Conservation (phyloP, 1,140 invertebrate species). For the Stenopsyche tienmushanensis region DNA sequence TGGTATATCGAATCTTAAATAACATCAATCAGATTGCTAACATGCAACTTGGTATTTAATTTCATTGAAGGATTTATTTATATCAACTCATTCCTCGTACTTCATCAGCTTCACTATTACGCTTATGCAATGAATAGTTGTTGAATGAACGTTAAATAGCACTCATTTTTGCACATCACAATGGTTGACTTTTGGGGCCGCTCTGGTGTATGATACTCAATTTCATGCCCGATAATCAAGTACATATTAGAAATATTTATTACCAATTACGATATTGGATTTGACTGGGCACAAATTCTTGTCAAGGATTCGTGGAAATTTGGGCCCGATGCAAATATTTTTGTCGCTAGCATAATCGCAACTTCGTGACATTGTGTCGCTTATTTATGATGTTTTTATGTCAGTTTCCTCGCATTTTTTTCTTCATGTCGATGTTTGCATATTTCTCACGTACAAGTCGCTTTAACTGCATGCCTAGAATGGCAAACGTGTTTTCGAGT, state of each 20-base stretch:
- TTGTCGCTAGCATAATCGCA: background rate
- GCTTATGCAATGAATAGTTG: no score
- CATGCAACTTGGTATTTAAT: no score
- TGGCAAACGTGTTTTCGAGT: slow-evolving; percentile 21
- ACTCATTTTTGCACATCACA: no score
- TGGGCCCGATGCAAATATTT: background rate
- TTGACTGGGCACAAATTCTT: background rate
- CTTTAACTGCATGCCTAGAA: slow-evolving; percentile 1
- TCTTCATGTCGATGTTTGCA: slow-evolving; percentile 5
- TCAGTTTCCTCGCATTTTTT: background rate
- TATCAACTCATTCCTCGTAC: no score
- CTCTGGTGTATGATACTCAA: no score
- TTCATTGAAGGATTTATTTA: no score
- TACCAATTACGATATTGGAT: background rate
- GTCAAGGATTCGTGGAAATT: background rate
- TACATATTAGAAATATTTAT: background rate
- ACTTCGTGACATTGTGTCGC: background rate
- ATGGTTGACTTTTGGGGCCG: no score
- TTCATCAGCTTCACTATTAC: no score
- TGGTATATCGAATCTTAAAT: no score
- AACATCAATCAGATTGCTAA: no score
- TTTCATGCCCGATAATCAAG: no score
- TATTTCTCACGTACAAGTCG: slow-evolving; percentile 7
- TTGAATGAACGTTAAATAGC: no score
- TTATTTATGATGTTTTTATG: background rate